Conservation (phyloP, 2,888 invertebrate genomes). For the Podotricha telesiphe region DNA sequence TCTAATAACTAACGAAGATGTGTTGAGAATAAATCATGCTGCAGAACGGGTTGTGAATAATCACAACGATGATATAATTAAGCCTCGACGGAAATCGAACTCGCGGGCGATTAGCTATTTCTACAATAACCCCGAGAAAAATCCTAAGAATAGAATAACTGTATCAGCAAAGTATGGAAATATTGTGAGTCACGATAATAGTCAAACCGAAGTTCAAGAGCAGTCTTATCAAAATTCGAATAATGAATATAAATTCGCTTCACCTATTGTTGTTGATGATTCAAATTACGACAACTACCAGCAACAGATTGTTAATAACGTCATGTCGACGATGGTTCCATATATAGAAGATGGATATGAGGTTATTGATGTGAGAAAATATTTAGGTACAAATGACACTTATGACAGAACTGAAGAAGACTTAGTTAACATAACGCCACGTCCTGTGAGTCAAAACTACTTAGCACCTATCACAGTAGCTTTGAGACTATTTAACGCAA, state of each 20-base stretch:
- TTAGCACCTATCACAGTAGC: conserved; percentile 85
- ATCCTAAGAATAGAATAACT: conserved; percentile 58
- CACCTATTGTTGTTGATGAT: conserved; percentile 80
- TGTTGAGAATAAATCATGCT: conserved; percentile 85
- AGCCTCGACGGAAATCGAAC: conserved; percentile 56
- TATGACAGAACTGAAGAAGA: conserved; percentile 51
- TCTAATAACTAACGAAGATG: conserved; percentile 85
- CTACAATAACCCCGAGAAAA: conserved; percentile 40
- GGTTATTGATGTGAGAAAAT: conserved; percentile 68
- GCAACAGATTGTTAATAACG: conserved; percentile 67
- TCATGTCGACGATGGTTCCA: conserved; percentile 76
- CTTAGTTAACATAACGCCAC: conserved; percentile 78
- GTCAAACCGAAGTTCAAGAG: conserved; percentile 49
- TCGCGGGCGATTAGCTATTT: conserved; percentile 23
- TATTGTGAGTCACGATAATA: conserved; percentile 59
- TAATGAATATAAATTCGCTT: conserved; percentile 64
- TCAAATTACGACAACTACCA: conserved; percentile 57
- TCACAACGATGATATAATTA: conserved; percentile 66
- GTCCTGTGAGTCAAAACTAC: conserved; percentile 82
- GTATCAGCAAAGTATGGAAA: conserved; percentile 69
- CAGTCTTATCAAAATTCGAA: conserved; percentile 52
- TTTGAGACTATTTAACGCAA: conserved; percentile 77
- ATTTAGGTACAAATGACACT: conserved; percentile 53
- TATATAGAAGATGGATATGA: conserved; percentile 74
- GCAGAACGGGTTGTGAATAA: conserved; percentile 63